A percentile compares a stretch with the other conserved stretches of the same genome.
Conservation (phyloP, 2,113 vertebrate genomes). For the Halichoerus grypus region DNA sequence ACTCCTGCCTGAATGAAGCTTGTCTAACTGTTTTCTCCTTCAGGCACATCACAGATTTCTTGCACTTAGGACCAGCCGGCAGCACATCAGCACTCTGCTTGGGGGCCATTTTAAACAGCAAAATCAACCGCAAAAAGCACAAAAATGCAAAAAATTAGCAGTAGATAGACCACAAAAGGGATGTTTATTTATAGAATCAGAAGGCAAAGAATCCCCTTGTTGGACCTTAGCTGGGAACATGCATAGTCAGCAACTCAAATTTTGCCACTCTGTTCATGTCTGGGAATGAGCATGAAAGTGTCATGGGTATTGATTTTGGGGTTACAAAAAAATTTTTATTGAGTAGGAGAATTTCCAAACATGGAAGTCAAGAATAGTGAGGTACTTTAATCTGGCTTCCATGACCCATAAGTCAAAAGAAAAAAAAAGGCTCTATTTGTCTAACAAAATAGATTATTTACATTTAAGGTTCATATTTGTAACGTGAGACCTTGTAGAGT, state of each 20-base stretch:
- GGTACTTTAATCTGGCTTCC: background rate
- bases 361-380: background rate
- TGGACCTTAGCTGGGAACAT: background rate
- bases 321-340: background rate
- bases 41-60: background rate
- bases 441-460: constrained; percentile 36
- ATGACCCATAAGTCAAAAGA: background rate
- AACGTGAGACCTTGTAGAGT: background rate
- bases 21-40: background rate
- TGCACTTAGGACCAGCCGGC: background rate
- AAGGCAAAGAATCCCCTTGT: background rate
- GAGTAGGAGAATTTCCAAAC: constrained; percentile 18
- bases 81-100: background rate
- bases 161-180: background rate
- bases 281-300: background rate
- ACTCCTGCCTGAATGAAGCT: background rate
- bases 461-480: constrained; percentile 1
- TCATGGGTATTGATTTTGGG: background rate
- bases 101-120: background rate
- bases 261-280: background rate
- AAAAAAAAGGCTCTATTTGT: background rate
- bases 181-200: background rate
- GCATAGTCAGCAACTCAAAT: background rate
- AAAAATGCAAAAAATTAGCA: background rate
- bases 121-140: background rate